Conservation (phyloP, 2,888 invertebrate genomes). For the Nomada fucata region DNA sequence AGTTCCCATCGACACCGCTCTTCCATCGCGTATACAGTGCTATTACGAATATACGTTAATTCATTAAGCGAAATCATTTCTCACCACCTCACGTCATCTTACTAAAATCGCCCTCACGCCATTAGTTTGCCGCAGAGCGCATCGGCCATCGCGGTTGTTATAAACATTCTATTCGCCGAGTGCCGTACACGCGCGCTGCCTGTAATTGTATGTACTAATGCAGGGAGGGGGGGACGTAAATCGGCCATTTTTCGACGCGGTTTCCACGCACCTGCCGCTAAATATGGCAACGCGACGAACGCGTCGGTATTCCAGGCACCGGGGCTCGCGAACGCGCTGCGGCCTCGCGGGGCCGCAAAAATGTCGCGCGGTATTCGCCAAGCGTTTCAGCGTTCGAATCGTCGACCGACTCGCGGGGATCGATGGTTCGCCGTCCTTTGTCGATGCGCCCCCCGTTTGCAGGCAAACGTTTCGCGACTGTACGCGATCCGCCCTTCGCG, state of each 20-base stretch:
- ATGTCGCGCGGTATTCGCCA: slow-evolving; percentile 27
- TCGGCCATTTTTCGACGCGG: slow-evolving; percentile 13
- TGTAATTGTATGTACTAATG: slow-evolving; percentile 19
- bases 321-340: background rate
- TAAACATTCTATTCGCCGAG: too few species aligned
- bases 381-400: slow-evolving; percentile 19
- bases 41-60: too few species aligned
- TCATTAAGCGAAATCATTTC: too few species aligned
- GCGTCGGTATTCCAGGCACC: slow-evolving; percentile 26
- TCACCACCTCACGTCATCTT: too few species aligned
- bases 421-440: background rate
- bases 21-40: too few species aligned
- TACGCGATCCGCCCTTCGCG: background rate
- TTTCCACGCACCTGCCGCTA: slow-evolving; percentile 21
- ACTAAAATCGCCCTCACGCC: too few species aligned
- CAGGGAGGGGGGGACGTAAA: background rate
- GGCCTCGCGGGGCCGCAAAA: slow-evolving; percentile 17
- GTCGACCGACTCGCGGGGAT: slow-evolving; percentile 5
- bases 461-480: background rate
- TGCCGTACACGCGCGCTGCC: background rate
- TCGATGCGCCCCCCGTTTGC: background rate
- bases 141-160: too few species aligned
- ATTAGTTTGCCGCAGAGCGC: too few species aligned
- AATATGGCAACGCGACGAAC: slow-evolving; percentile 40
- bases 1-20: too few species aligned